Evolutionary conservation across 2,888 invertebrate genomes (phyloP).

Genomic region (Drosophila siamana): DNA sequence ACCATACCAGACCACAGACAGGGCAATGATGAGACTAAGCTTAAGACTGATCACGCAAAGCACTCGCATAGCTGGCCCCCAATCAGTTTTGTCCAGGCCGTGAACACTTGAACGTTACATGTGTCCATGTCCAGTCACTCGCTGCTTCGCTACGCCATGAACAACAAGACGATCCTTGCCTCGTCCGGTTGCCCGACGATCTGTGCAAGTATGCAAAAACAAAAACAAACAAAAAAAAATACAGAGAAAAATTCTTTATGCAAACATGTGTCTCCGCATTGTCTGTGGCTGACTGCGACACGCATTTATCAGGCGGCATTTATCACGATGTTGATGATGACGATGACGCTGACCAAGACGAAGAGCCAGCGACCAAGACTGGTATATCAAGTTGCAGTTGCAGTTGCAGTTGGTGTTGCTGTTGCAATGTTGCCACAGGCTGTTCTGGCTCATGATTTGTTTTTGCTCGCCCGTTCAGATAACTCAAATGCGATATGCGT

Average conservation of each 20-base stretch:
- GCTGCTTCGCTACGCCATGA: slow-evolving; percentile 54
- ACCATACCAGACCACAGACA: slow-evolving; percentile 38
- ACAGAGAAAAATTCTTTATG: slow-evolving; percentile 45
- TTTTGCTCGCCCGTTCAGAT: slow-evolving; percentile 63
- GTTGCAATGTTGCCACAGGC: not conserved
- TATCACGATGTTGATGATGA: slow-evolving; percentile 55
- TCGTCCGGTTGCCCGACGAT: not conserved
- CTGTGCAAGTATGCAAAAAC: slow-evolving; percentile 45
- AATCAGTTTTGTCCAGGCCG: slow-evolving; percentile 28
- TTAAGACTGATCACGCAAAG: slow-evolving; percentile 45
- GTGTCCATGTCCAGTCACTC: slow-evolving; percentile 65
- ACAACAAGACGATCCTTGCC: slow-evolving; percentile 34
- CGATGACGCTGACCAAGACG: slow-evolving; percentile 42
- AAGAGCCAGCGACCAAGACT: slow-evolving; percentile 38
- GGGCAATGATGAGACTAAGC: slow-evolving; percentile 40
- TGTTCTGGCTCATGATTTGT: slow-evolving; percentile 57
- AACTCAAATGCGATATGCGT: slow-evolving; percentile 79
- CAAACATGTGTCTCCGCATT: slow-evolving; percentile 77
- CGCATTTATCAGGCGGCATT: slow-evolving; percentile 79
- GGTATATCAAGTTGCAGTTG: slow-evolving; percentile 72
- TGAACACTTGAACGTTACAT: slow-evolving; percentile 64
- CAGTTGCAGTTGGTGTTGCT: slow-evolving; percentile 10
- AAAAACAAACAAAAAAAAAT: slow-evolving; percentile 18
- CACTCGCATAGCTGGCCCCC: slow-evolving; percentile 19
- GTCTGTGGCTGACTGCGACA: slow-evolving; percentile 71